Evolutionary conservation across 2,113 vertebrate species (phyloP).

Genomic region (Callospermophilus lateralis): DNA sequence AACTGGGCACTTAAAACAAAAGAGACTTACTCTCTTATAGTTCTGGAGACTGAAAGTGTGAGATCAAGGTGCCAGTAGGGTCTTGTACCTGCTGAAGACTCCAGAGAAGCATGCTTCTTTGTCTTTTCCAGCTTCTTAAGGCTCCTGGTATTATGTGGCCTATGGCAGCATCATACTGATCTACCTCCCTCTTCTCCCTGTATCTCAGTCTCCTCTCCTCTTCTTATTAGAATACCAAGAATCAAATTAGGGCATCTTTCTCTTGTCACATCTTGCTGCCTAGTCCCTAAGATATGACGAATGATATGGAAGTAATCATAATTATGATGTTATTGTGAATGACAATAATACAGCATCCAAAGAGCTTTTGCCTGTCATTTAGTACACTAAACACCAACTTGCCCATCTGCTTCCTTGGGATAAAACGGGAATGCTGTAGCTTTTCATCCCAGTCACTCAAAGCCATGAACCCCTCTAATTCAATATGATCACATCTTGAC

Average conservation of each 20-base stretch:
- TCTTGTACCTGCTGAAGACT: neutral
- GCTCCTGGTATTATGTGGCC: neutral
- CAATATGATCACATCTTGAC: neutral
- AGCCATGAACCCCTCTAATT: neutral
- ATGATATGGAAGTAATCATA: neutral
- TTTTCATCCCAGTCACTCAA: neutral
- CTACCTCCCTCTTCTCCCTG: neutral
- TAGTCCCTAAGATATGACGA: neutral
- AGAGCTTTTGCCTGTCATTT: neutral
- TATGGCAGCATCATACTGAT: neutral
- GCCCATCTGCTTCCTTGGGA: neutral
- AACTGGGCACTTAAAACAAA: neutral
- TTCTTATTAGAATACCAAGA: neutral
- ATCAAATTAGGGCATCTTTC: neutral
- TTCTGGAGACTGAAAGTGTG: neutral
- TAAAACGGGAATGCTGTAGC: neutral
- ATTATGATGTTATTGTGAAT: neutral
- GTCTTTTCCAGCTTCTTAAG: neutral
- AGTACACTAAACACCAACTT: neutral
- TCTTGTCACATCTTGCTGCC: neutral
- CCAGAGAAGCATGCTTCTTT: neutral
- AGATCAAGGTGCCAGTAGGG: neutral
- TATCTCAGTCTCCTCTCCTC: neutral
- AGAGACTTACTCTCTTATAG: neutral
- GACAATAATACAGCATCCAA: neutral